Conservation (phyloP, 2,797 vertebrate genomes). For the Darevskia nairensis region DNA sequence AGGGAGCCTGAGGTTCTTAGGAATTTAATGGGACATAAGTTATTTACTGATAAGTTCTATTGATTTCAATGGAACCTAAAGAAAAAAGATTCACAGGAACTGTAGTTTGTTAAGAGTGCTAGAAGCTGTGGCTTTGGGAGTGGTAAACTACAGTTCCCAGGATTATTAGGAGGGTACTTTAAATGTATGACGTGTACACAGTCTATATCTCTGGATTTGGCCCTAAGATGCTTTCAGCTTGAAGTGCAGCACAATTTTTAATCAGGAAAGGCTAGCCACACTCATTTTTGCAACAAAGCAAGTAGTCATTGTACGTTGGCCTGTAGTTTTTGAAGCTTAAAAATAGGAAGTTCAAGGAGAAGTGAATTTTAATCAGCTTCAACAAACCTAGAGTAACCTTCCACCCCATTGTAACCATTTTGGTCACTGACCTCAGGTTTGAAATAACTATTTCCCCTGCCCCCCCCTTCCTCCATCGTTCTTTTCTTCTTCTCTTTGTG, state of each 20-base stretch:
- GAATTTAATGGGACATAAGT: background rate
- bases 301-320: background rate
- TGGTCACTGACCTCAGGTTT: background rate
- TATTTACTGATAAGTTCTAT: background rate
- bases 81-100: too few species aligned
- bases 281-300: background rate
- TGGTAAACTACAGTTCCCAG: too few species aligned
- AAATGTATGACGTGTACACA: too few species aligned
- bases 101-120: too few species aligned
- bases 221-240: background rate
- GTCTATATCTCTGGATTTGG: background rate
- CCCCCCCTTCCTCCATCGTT: background rate
- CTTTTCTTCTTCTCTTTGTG: background rate
- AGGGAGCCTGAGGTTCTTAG: too few species aligned
- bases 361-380: background rate
- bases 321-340: background rate
- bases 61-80: background rate
- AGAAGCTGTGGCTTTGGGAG: too few species aligned
- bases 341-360: conserved; percentile 16
- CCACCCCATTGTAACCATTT: background rate
- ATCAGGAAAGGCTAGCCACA: background rate
- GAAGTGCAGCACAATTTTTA: background rate
- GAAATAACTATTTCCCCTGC: background rate
- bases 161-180: too few species aligned
- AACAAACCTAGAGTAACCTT: conserved; percentile 9